These are phyloP conservation scores for Phataginus tetradactyla DNA, from an alignment of 2,797 vertebrate genomes.

Conservation along the genomic window DNA sequence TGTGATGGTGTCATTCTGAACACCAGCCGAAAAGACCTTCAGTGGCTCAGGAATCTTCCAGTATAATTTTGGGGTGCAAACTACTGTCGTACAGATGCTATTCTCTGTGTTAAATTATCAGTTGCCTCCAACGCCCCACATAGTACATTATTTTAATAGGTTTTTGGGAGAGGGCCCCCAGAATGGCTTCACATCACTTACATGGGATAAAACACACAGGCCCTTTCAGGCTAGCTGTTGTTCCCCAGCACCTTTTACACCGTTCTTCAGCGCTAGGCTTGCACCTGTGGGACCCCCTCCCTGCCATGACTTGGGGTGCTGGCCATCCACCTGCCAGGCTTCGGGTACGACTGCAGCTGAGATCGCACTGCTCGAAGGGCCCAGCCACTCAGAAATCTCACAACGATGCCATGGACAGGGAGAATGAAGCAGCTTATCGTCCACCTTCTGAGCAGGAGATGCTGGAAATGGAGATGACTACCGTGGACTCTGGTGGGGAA, in stretches of 20 bases:
- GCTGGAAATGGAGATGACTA: fast-evolving
- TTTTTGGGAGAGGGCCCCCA: neutral
- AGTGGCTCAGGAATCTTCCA: neutral
- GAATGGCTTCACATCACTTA: neutral
- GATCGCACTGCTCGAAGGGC: neutral
- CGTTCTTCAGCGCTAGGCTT: neutral
- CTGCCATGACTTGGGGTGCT: neutral
- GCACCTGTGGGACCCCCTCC: too few species aligned
- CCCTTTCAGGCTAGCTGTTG: neutral
- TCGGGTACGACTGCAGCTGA: neutral
- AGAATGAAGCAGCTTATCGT: neutral
- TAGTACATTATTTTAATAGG: neutral
- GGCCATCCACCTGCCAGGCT: neutral
- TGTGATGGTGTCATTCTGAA: neutral
- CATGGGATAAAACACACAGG: neutral
- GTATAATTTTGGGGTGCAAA: neutral
- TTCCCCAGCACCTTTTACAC: neutral
- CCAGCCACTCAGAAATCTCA: neutral
- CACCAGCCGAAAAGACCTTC: neutral
- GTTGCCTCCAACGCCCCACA: neutral
- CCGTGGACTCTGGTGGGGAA: fast-evolving
- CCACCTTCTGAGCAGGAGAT: neutral
- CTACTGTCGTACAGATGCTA: neutral
- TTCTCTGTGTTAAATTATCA: neutral
- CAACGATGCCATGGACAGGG: fast-evolving